Evolutionary conservation across 2,797 vertebrate genomes (phyloP).

Genomic region (Sarcophilus harrisii): DNA sequence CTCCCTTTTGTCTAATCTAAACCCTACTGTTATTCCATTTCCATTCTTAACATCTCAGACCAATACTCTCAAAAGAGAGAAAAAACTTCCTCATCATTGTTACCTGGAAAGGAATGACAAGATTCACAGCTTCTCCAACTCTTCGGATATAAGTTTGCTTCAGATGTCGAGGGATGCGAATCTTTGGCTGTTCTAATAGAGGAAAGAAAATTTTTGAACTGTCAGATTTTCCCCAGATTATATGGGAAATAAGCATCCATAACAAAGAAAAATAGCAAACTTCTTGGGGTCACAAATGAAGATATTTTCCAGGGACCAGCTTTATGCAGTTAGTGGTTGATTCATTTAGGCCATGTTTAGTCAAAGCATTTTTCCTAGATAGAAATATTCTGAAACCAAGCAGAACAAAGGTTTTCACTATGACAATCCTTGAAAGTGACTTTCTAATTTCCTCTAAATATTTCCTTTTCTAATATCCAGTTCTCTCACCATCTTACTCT

Average conservation of each 20-base stretch:
- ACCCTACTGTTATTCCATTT: not conserved
- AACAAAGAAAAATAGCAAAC: not conserved
- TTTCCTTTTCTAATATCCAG: not conserved
- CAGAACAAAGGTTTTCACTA: not conserved
- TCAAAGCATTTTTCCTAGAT: not conserved
- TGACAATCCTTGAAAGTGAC: not conserved
- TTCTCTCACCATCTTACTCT: not conserved
- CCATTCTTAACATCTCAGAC: not conserved
- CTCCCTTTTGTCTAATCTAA: not conserved
- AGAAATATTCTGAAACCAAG: not conserved
- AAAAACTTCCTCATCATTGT: constrained; percentile 24
- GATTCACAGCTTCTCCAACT: constrained; percentile 97
- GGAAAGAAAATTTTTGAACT: not conserved
- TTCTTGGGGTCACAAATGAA: not conserved
- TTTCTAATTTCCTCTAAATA: not conserved
- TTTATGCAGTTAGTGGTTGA: not conserved
- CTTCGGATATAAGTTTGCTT: constrained; percentile 95
- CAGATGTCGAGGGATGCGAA: constrained; percentile 96
- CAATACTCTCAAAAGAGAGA: not conserved
- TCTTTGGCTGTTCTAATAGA: constrained; percentile 94
- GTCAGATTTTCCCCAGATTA: constrained; percentile 1
- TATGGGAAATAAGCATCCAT: not conserved
- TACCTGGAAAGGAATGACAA: constrained; percentile 98
- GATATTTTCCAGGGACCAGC: too few relatives aligned
- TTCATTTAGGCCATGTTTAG: not conserved